phyloP scores from a whole-genome alignment of 2,113 vertebrate species.

The Tetrao urogallus region DNA sequence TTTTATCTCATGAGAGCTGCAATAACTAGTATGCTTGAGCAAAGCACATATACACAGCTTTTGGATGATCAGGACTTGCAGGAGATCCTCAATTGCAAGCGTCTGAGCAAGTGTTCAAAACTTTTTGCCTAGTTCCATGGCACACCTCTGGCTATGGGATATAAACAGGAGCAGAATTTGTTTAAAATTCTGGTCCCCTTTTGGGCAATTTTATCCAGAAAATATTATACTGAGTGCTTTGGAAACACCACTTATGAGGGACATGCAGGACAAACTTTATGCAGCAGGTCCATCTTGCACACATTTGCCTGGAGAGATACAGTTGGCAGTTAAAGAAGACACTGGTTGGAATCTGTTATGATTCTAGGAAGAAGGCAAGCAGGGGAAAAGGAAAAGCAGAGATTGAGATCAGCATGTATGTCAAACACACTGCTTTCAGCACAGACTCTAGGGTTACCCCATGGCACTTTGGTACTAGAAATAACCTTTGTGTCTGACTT shows the following conservation, averaged over 20 bases:
- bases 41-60: background rate
- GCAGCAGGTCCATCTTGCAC: background rate
- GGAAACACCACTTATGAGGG: background rate
- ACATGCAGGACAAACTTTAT: background rate
- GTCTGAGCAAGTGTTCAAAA: background rate
- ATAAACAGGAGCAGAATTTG: background rate
- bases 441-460: background rate
- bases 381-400: background rate
- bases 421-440: background rate
- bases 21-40: background rate
- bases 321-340: background rate
- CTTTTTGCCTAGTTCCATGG: background rate
- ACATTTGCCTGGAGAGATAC: background rate
- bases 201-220: background rate
- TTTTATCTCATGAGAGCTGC: background rate
- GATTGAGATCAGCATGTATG: background rate
- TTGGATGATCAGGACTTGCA: background rate
- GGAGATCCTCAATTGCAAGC: background rate
- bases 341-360: background rate
- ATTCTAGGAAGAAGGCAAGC: background rate
- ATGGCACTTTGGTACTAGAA: background rate
- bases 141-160: background rate
- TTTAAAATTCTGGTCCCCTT: background rate
- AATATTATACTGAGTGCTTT: fast-evolving
- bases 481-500: background rate